Evolutionary conservation across 2,888 invertebrate species (phyloP), one percentile per base, ranked within the genome.

Genomic region (Pocota personata): DNA sequence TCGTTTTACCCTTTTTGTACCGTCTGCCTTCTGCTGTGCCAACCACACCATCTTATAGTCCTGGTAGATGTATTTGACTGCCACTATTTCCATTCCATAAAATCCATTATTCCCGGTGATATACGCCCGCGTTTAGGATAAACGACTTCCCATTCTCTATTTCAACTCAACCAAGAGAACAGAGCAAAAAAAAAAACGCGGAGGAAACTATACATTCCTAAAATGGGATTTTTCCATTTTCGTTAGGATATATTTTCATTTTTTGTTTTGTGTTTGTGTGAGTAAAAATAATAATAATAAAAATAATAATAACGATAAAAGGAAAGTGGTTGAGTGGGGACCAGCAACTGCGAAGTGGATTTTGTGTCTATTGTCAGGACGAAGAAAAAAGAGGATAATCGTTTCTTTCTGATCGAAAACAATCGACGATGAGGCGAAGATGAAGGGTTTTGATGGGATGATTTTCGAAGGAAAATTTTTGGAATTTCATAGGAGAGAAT

Each of bases 31-130:
- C 24, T 19, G 10, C 37, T 12, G 52, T 57, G 24, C 10, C 21
- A 30, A 46, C 8, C 57, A 6, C 35, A 30, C 62, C 50, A 62
- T 62, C 52, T 72, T 48, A 35, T 75, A 21, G 46, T 71, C 77
- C 71, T 79, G n/a, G 37, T 75, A 40, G 32, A 79, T 80, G 75
- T 80, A 69, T 84, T 83, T 80, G 79, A 80, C 80, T 84, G 80
- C 80, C 80, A 84, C 84, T 84, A 84, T 71, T 84, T 84, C 84
- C 84, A 84, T 84, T 84, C 80, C 84, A 84, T 84, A 84, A 84
- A 84, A 84, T 64, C 80, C 75, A 84, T 84, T 84, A 84, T 80
- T 75, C 71, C 75, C 58, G 69, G 75, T 76, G 80, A 80, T 80
- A 75, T 84, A 80, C 84, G 43, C 80, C 80, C 80, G 84, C 80